Evolutionary conservation across 2,888 invertebrate species (phyloP).

Genomic region (Drosophila meridionalis): DNA sequence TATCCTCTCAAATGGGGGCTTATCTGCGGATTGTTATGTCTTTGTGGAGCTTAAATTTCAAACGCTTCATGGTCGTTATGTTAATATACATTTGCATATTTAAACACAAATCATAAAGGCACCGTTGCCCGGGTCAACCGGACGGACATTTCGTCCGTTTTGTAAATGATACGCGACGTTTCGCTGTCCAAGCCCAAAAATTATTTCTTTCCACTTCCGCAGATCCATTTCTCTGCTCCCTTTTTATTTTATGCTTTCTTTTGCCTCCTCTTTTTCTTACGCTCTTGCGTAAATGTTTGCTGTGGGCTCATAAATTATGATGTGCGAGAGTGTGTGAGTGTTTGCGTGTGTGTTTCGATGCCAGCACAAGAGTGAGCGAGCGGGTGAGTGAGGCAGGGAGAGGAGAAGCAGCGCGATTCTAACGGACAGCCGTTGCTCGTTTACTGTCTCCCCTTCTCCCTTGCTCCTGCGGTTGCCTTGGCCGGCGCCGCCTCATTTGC

Average conservation of each 20-base stretch:
- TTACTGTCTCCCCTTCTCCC: slow-evolving; percentile 14
- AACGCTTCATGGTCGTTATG: slow-evolving; percentile 14
- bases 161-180: slow-evolving; percentile 51
- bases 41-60: slow-evolving; percentile 7
- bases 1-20: background rate
- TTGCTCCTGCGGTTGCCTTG: slow-evolving; percentile 60
- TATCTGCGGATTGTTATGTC: background rate
- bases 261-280: slow-evolving; percentile 26
- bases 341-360: slow-evolving; percentile 17
- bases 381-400: background rate
- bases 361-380: background rate
- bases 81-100: slow-evolving; percentile 37
- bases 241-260: background rate
- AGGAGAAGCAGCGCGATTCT: background rate
- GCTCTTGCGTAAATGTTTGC: slow-evolving; percentile 51
- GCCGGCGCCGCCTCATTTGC: slow-evolving; percentile 68
- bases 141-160: slow-evolving; percentile 30
- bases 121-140: slow-evolving; percentile 22
- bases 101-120: slow-evolving; percentile 40
- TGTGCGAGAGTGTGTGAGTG: slow-evolving; percentile 38
- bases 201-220: slow-evolving; percentile 56
- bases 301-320: slow-evolving; percentile 71
- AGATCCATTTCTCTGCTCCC: slow-evolving; percentile 19
- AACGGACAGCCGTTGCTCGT: slow-evolving; percentile 34
- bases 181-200: slow-evolving; percentile 48